phyloP scores from a whole-genome alignment of 2,113 vertebrate genomes.

The Rhombomys opimus region DNA sequence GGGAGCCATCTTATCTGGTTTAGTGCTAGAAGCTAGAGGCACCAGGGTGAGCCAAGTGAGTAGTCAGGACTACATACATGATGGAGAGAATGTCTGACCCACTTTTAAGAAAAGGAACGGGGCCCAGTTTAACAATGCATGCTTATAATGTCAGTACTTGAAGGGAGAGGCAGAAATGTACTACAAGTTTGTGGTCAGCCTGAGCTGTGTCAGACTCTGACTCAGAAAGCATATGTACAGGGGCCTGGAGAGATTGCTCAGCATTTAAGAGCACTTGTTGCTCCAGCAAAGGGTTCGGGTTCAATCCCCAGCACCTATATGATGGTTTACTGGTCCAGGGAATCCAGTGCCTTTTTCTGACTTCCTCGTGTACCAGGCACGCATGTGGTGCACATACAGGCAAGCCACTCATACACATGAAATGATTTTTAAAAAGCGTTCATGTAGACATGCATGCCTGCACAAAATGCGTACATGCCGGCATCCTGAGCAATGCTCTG shows the following conservation, averaged over 20 bases:
- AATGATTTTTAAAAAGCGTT: background rate
- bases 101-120: background rate
- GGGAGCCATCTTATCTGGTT: background rate
- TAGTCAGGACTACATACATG: background rate
- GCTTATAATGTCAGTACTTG: background rate
- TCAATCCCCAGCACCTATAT: background rate
- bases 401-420: background rate
- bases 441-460: background rate
- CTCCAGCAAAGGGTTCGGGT: background rate
- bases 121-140: background rate
- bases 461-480: too few relatives aligned
- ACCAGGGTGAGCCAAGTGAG: background rate
- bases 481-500: background rate
- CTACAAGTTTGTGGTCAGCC: background rate
- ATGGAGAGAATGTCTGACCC: background rate
- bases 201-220: background rate
- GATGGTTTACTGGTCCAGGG: background rate
- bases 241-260: background rate
- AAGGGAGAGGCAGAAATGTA: background rate
- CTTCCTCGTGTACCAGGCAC: background rate
- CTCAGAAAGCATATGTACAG: background rate
- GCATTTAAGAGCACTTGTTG: background rate
- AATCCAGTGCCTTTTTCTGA: background rate
- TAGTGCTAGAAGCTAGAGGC: background rate
- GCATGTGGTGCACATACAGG: background rate